Conservation (phyloP, 2,888 invertebrate genomes). For the Xanthia togata region DNA sequence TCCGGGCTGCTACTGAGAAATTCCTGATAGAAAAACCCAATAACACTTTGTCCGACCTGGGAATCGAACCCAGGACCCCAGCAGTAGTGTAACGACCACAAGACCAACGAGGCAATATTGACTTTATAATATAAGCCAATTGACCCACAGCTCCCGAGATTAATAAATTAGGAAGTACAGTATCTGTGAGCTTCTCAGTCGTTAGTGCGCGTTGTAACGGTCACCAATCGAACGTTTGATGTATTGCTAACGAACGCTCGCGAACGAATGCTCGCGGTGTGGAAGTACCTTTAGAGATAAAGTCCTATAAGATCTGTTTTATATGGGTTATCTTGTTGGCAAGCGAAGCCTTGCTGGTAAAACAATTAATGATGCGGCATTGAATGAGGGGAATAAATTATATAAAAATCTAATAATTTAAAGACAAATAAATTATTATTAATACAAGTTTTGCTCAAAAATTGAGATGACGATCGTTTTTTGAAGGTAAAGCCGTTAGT, state of each 20-base stretch:
- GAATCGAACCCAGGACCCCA: no score
- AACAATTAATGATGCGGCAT: neutral
- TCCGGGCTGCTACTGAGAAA: no score
- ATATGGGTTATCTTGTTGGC: neutral
- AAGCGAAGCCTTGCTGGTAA: neutral
- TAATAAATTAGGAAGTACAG: neutral
- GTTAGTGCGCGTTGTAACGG: neutral
- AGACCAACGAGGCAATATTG: no score
- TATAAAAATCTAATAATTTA: neutral
- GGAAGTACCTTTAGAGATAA: slow-evolving; percentile 3
- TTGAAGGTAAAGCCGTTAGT: neutral
- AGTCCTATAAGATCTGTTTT: neutral
- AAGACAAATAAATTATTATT: slow-evolving; percentile 12
- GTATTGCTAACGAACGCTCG: no score
- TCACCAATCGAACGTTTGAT: no score
- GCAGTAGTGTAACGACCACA: no score
- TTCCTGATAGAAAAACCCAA: no score
- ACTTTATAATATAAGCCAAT: neutral
- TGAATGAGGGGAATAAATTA: neutral
- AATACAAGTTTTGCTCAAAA: slow-evolving; percentile 40
- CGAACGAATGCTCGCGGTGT: slow-evolving; percentile 7
- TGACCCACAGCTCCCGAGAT: neutral
- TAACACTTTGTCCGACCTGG: no score
- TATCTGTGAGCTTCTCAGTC: neutral
- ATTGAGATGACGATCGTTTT: neutral